Percentiles rank a stretch among this genome's conserved stretches.
These are phyloP conservation scores for Hylomyscus alleni DNA, from an alignment of 2,797 vertebrate species.

Conservation along the genomic window DNA sequence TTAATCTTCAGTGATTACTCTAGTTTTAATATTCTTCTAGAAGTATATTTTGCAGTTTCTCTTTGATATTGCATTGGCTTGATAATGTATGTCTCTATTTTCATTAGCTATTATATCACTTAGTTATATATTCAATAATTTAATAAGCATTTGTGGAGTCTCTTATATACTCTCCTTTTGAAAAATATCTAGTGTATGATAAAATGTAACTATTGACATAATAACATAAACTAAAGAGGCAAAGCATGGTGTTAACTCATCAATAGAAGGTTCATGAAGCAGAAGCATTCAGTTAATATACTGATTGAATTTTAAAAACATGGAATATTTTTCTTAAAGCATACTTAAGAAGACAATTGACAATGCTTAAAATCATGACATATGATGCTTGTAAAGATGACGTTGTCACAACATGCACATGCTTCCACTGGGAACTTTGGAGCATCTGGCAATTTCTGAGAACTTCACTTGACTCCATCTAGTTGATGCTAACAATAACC, in stretches of 20 bases:
- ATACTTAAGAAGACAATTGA: neutral
- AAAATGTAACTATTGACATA: neutral
- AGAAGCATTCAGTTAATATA: neutral
- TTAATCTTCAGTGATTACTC: neutral
- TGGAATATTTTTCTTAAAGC: neutral
- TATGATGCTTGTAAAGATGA: neutral
- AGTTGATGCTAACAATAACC: constrained; percentile 34
- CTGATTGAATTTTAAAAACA: constrained; percentile 27
- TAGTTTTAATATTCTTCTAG: neutral
- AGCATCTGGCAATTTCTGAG: neutral
- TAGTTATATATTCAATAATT: neutral
- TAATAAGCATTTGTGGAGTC: neutral
- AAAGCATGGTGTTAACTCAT: constrained; percentile 6
- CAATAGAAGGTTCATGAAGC: constrained; percentile 1
- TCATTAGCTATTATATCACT: neutral
- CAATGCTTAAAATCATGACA: neutral
- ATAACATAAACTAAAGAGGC: neutral
- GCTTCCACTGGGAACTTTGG: neutral
- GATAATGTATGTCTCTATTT: neutral
- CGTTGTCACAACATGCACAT: neutral
- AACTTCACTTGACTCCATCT: neutral
- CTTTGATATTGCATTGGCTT: neutral
- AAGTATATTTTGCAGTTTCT: neutral
- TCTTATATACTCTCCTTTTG: neutral
- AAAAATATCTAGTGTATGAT: neutral